A percentile compares a stretch with the other conserved stretches of the same genome.
phyloP scores from a whole-genome alignment of 2,888 invertebrate species.

The Latrodectus elegans region DNA sequence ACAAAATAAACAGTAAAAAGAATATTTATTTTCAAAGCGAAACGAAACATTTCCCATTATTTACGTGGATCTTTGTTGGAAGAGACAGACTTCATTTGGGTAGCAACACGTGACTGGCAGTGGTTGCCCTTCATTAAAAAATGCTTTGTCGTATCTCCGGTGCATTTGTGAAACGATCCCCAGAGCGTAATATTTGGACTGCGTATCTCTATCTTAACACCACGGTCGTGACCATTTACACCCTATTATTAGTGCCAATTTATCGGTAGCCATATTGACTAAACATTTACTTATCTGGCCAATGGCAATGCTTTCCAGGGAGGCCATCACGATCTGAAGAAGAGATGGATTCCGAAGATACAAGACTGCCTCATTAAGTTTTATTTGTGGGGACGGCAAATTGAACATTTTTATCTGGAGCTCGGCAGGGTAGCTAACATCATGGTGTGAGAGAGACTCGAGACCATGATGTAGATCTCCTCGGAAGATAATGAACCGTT shows the following conservation, averaged over 20 bases:
- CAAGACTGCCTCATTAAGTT: neutral
- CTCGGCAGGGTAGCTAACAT: too few species aligned
- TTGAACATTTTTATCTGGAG: neutral
- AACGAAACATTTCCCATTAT: too few species aligned
- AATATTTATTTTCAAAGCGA: too few species aligned
- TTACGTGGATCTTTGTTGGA: too few species aligned
- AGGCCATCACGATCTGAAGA: too few species aligned
- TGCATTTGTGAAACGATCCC: neutral
- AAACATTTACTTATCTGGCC: slow-evolving; percentile 45
- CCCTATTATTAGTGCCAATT: slow-evolving; percentile 49
- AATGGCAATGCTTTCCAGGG: neutral
- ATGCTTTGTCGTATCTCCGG: too few species aligned
- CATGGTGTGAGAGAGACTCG: too few species aligned
- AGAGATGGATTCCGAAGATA: neutral
- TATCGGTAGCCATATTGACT: slow-evolving; percentile 47
- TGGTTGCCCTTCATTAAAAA: too few species aligned
- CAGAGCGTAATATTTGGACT: slow-evolving; percentile 14
- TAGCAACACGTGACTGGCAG: too few species aligned
- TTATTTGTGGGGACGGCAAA: neutral
- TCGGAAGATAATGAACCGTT: slow-evolving; percentile 7
- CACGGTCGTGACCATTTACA: slow-evolving; percentile 55
- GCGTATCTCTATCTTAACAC: slow-evolving; percentile 17
- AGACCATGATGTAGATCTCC: too few species aligned
- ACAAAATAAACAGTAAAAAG: too few species aligned
- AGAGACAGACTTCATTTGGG: too few species aligned